Conservation (phyloP, 2,113 vertebrate genomes). For the Ondatra zibethicus region DNA sequence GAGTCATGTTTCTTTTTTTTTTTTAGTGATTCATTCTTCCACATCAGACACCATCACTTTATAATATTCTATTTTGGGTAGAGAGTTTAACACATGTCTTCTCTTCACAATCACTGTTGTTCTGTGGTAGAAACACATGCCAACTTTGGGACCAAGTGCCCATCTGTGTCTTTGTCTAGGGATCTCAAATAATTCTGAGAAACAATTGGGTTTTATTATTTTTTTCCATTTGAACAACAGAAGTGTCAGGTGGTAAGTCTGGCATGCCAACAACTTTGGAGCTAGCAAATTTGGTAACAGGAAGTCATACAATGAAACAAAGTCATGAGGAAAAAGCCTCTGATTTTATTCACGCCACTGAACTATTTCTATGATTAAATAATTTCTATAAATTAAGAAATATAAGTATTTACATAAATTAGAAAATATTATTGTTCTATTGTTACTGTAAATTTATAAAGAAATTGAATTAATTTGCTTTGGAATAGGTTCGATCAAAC, state of each 20-base stretch:
- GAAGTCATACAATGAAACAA: background rate
- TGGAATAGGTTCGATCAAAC: background rate
- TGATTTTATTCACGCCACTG: background rate
- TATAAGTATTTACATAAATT: background rate
- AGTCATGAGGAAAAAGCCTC: background rate
- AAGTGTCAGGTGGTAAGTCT: background rate
- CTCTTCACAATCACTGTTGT: background rate
- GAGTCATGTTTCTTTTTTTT: background rate
- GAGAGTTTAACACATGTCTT: background rate
- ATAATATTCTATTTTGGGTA: background rate
- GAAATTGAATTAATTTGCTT: background rate
- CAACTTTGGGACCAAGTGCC: background rate
- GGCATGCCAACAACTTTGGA: background rate
- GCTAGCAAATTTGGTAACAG: background rate
- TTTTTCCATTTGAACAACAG: background rate
- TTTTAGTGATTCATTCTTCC: background rate
- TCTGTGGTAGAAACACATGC: background rate
- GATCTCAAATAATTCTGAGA: background rate
- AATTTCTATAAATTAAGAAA: constrained; percentile 13
- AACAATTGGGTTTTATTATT: background rate
- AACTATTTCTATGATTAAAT: background rate
- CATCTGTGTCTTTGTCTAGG: background rate
- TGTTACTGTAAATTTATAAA: background rate
- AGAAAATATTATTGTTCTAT: background rate
- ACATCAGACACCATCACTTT: fast-evolving